A percentile compares a stretch with the other conserved stretches of the same genome.
Evolutionary conservation across 2,113 vertebrate species (phyloP).

Genomic region (Limnothrissa miodon): DNA sequence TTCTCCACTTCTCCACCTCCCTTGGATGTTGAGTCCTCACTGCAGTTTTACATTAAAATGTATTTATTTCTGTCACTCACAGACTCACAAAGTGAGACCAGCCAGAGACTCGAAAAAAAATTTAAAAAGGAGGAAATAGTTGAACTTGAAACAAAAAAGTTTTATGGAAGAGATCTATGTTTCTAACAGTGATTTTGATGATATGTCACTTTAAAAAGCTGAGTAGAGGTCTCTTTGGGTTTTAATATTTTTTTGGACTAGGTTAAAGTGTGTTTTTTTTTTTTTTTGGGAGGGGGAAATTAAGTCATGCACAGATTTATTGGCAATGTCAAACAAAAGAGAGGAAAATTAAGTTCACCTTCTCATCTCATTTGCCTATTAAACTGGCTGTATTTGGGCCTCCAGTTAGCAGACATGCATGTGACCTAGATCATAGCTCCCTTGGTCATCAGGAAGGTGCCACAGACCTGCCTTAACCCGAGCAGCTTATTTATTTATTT

Average conservation of each 20-base stretch:
- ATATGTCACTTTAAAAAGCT: constrained; percentile 23
- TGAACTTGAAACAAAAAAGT: background rate
- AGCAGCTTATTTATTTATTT: constrained; percentile 69
- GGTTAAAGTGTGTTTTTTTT: background rate
- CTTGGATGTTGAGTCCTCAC: constrained; percentile 53
- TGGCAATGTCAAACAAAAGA: background rate
- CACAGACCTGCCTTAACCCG: constrained; percentile 77
- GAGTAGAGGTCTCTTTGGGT: background rate
- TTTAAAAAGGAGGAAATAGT: constrained; percentile 17
- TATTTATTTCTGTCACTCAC: constrained; percentile 73
- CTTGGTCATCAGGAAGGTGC: constrained; percentile 69
- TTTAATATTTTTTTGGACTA: background rate
- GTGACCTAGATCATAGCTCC: background rate
- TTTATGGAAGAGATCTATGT: constrained; percentile 9
- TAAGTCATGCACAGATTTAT: background rate
- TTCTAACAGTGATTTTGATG: constrained; percentile 44
- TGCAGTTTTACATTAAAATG: constrained; percentile 66
- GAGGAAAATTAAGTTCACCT: background rate
- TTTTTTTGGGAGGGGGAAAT: background rate
- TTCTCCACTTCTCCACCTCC: constrained; percentile 53
- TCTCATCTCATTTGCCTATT: background rate
- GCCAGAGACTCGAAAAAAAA: background rate
- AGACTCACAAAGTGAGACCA: constrained; percentile 52
- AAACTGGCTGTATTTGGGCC: background rate
- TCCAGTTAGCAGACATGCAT: background rate